A percentile compares a stretch with the other conserved stretches of the same genome.
Evolutionary conservation across 92 coral and sea anemone genomes (phyloP).

Genomic region (Bergia sp.): DNA sequence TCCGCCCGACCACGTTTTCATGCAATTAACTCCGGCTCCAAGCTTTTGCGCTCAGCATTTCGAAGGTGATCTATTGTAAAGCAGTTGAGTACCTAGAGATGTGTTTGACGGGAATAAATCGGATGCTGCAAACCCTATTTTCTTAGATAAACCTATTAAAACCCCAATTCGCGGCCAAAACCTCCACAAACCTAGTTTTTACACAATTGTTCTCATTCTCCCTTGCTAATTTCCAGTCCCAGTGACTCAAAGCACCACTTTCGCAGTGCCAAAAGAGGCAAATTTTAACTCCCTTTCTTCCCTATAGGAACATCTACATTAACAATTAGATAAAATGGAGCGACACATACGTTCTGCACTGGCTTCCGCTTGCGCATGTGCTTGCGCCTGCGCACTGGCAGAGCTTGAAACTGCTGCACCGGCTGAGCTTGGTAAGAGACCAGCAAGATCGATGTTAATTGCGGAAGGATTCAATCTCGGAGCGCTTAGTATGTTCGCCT

Average conservation of each 20-base stretch:
- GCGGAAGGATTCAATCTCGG: background rate
- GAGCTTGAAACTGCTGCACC: background rate
- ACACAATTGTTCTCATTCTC: background rate
- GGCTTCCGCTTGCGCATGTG: background rate
- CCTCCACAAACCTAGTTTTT: background rate
- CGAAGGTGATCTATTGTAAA: too few species aligned
- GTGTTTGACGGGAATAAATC: too few species aligned
- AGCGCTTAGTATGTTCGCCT: background rate
- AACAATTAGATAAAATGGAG: background rate
- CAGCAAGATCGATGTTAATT: background rate
- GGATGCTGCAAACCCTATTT: too few species aligned
- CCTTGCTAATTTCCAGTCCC: background rate
- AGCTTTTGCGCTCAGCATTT: too few species aligned
- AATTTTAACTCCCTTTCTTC: background rate
- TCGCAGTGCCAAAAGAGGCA: background rate
- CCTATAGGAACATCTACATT: background rate
- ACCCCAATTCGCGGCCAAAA: background rate
- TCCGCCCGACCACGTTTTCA: too few species aligned
- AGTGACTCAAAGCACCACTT: background rate
- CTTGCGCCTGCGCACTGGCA: slow-evolving; percentile 16
- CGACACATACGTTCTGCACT: background rate
- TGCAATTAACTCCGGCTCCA: too few species aligned
- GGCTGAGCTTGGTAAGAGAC: background rate
- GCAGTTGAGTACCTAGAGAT: too few species aligned
- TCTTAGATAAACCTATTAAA: background rate